These are phyloP conservation scores for Venturia canescens DNA, from an alignment of 1,140 invertebrate species.

Conservation along the genomic window DNA sequence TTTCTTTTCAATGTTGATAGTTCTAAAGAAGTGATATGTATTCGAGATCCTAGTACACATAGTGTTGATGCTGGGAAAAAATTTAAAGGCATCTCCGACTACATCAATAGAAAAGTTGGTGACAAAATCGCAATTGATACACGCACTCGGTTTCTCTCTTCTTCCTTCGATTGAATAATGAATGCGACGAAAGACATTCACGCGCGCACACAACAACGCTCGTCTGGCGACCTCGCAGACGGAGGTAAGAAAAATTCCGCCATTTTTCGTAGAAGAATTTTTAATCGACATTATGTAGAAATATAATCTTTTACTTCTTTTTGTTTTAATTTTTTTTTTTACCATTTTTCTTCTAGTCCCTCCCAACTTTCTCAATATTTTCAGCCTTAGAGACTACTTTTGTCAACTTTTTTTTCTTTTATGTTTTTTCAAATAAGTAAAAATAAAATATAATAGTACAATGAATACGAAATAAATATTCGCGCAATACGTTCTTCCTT, in stretches of 20 bases:
- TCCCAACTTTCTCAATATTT: constrained; percentile 4
- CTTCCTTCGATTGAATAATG: neutral
- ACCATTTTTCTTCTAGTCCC: constrained; percentile 51
- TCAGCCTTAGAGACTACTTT: constrained; percentile 31
- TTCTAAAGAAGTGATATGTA: constrained; percentile 48
- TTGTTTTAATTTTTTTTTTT: constrained; percentile 47
- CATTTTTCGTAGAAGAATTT: constrained; percentile 31
- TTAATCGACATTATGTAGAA: constrained; percentile 64
- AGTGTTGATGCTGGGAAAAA: constrained; percentile 21
- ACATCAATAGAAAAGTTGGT: constrained; percentile 36
- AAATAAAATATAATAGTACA: constrained; percentile 26
- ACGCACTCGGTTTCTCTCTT: constrained; percentile 21
- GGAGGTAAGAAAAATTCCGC: constrained; percentile 19
- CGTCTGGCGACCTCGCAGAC: neutral
- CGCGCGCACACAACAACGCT: constrained; percentile 21
- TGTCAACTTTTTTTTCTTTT: neutral
- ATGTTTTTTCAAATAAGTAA: constrained; percentile 3
- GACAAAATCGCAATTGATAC: constrained; percentile 9
- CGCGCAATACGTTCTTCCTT: neutral
- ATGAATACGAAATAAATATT: constrained; percentile 64
- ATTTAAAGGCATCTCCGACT: constrained; percentile 37
- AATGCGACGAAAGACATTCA: neutral
- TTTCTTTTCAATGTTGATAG: neutral
- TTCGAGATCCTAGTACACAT: constrained; percentile 37
- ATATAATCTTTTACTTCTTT: constrained; percentile 61